Conservation (phyloP, 2,113 vertebrate species). For the Plecotus auritus region DNA sequence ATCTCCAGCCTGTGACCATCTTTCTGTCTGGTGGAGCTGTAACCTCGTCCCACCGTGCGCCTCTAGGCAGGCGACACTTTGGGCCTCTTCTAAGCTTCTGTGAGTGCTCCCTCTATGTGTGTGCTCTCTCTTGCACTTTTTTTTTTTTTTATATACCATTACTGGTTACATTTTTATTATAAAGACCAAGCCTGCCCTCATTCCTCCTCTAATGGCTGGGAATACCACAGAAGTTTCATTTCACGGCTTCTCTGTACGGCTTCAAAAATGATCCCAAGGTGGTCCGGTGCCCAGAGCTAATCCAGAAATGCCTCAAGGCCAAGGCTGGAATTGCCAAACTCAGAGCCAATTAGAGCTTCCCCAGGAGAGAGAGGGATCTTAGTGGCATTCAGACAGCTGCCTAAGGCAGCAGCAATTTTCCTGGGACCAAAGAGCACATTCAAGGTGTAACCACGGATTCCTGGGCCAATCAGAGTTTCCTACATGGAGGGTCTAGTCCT, state of each 20-base stretch:
- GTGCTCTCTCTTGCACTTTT: neutral
- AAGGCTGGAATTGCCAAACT: neutral
- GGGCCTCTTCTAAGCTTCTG: neutral
- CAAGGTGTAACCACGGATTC: neutral
- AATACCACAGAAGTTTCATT: neutral
- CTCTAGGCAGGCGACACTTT: too few species aligned
- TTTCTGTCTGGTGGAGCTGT: neutral
- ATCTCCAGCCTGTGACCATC: fast-evolving
- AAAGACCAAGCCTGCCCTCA: neutral
- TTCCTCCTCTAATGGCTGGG: neutral
- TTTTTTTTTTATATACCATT: neutral
- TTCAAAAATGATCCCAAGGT: neutral
- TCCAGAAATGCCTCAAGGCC: neutral
- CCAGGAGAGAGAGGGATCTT: neutral
- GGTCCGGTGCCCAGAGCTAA: neutral
- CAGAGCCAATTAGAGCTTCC: neutral
- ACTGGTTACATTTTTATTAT: neutral
- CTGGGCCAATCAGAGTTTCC: neutral
- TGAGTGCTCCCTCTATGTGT: neutral
- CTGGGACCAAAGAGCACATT: neutral
- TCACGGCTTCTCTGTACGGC: neutral
- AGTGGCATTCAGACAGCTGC: neutral
- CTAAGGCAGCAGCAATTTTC: neutral
- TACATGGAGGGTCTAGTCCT: neutral
- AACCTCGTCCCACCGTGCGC: neutral